phyloP scores from a whole-genome alignment of 1,140 invertebrate genomes.

The Tetraneura akinire region DNA sequence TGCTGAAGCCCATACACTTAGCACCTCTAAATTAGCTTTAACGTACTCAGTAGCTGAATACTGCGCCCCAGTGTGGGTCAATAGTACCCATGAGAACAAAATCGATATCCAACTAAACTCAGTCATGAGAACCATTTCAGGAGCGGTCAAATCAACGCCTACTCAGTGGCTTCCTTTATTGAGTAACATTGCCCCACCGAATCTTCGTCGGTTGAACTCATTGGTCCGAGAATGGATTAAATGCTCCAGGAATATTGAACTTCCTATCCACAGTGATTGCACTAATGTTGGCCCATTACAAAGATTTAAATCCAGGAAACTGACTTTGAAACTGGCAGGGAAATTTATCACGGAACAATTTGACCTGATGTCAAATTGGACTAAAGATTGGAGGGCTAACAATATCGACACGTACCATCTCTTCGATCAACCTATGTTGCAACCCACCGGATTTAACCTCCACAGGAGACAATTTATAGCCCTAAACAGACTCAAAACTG shows the following conservation, averaged over 20 bases:
- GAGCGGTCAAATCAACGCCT: conserved; percentile 11
- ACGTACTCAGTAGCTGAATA: too few relatives aligned
- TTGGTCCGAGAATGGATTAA: too few relatives aligned
- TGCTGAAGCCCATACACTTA: background rate
- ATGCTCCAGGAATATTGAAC: background rate
- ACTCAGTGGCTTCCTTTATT: background rate
- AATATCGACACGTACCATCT: conserved; percentile 15
- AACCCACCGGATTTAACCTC: background rate
- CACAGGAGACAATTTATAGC: background rate
- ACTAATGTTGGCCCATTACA: background rate
- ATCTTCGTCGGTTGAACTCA: background rate
- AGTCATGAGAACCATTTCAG: too few relatives aligned
- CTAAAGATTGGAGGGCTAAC: background rate
- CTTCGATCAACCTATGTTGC: conserved; percentile 11
- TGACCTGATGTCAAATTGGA: background rate
- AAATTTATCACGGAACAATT: background rate
- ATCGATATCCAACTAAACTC: too few relatives aligned
- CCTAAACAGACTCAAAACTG: background rate
- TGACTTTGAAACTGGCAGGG: background rate
- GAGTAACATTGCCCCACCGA: background rate
- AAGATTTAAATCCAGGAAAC: background rate
- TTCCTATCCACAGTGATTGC: background rate
- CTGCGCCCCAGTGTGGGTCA: conserved; percentile 20
- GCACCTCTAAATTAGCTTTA: conserved; percentile 20
- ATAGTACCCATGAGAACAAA: conserved; percentile 14